phyloP scores from a whole-genome alignment of 1,140 invertebrate genomes.

The Trissolcus basalis region DNA sequence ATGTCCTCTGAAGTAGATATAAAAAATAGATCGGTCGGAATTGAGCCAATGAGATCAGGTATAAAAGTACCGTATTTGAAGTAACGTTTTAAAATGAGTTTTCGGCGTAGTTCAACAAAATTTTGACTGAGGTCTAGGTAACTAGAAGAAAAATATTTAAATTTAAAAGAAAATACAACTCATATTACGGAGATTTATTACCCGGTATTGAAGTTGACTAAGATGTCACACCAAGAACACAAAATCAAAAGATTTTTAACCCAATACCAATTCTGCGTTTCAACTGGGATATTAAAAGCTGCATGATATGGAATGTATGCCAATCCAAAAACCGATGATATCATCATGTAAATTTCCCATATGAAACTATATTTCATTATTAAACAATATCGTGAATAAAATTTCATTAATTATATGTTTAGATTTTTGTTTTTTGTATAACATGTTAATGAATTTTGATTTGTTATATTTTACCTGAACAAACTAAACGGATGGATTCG shows the following conservation, averaged over 20 bases:
- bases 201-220: constrained; percentile 70
- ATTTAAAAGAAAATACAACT: not conserved
- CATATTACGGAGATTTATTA: constrained; percentile 16
- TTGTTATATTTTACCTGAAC: constrained; percentile 64
- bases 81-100: constrained; percentile 61
- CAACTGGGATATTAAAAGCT: constrained; percentile 60
- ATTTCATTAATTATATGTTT: too few relatives aligned
- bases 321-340: constrained; percentile 54
- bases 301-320: constrained; percentile 65
- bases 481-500: constrained; percentile 72
- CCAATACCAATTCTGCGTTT: constrained; percentile 44
- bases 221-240: constrained; percentile 62
- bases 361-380: constrained; percentile 45
- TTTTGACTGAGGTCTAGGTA: constrained; percentile 62
- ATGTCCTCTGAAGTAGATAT: constrained; percentile 30
- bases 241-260: constrained; percentile 62
- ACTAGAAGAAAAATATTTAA: constrained; percentile 40
- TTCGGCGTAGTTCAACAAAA: constrained; percentile 59
- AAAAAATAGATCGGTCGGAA: constrained; percentile 68
- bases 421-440: not conserved
- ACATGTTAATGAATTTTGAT: not conserved
- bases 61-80: constrained; percentile 61
- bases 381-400: too few relatives aligned
- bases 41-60: constrained; percentile 64
- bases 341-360: constrained; percentile 67